phyloP scores from a whole-genome alignment of 2,888 invertebrate genomes.

The Ophion ventricosus region DNA sequence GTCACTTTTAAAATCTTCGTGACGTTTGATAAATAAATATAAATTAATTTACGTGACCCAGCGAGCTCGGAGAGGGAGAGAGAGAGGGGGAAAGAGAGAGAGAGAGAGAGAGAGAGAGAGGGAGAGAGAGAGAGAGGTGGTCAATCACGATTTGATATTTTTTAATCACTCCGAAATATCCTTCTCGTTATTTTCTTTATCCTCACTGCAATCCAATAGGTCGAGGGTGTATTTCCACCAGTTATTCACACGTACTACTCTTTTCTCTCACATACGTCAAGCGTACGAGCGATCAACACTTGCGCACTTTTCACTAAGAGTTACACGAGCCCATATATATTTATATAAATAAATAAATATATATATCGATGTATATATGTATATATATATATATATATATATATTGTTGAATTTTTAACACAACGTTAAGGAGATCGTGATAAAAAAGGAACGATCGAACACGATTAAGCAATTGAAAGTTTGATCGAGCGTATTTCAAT shows the following conservation, averaged over 20 bases:
- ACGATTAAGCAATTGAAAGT: neutral
- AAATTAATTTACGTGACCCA: constrained; percentile 1
- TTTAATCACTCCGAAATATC: constrained; percentile 55
- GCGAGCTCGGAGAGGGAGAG: neutral
- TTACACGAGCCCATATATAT: constrained; percentile 9
- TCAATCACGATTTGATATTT: neutral
- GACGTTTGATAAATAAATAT: constrained; percentile 27
- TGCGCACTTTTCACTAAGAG: constrained; percentile 49
- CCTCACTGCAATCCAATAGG: constrained; percentile 69
- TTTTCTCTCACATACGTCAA: neutral
- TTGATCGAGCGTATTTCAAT: constrained; percentile 4
- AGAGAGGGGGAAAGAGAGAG: neutral
- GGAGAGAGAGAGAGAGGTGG: neutral
- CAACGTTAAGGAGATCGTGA: neutral
- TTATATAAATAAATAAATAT: neutral
- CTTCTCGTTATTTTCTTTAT: constrained; percentile 51
- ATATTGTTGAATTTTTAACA: neutral
- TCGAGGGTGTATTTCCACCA: constrained; percentile 50
- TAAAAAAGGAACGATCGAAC: neutral
- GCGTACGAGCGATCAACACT: constrained; percentile 47
- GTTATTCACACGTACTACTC: constrained; percentile 7
- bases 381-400: neutral
- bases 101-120: constrained; percentile 4
- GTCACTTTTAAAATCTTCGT: too few species aligned
- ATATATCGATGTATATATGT: neutral